Conservation (phyloP, 2,113 vertebrate species). For the Alexandromys fortis region DNA sequence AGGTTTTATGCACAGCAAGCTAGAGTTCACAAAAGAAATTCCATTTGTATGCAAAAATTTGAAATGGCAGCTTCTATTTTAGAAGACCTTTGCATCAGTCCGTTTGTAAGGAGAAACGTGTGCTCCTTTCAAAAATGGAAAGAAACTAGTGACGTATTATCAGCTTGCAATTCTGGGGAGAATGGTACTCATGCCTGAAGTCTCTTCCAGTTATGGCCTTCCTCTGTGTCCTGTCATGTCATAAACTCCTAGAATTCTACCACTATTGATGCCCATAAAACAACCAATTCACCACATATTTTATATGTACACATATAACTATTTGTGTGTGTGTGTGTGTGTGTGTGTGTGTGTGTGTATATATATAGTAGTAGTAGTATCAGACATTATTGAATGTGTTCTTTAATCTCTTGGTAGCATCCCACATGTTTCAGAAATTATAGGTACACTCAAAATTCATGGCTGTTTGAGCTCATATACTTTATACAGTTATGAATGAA, state of each 20-base stretch:
- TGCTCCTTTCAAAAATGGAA: slow-evolving; percentile 40
- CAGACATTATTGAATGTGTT: neutral
- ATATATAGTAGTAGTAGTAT: too few relatives aligned
- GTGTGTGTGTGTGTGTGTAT: too few relatives aligned
- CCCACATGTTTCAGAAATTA: neutral
- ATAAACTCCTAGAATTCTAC: neutral
- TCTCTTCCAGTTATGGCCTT: neutral
- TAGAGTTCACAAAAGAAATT: slow-evolving; percentile 62
- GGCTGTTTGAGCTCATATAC: neutral
- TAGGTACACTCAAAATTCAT: neutral
- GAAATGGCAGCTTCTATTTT: slow-evolving; percentile 40
- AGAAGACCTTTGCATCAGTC: neutral
- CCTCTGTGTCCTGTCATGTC: neutral
- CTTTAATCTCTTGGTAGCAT: neutral
- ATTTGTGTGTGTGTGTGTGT: too few relatives aligned
- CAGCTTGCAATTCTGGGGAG: slow-evolving; percentile 16
- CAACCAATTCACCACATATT: neutral
- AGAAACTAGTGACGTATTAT: slow-evolving; percentile 30
- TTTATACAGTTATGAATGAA: neutral
- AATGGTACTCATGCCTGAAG: neutral
- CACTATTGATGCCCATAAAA: neutral
- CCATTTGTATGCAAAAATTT: slow-evolving; percentile 41
- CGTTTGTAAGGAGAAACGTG: slow-evolving; percentile 21
- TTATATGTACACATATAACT: neutral
- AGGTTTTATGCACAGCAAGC: slow-evolving; percentile 21